Percentiles rank a stretch among this genome's conserved stretches.
Evolutionary conservation across 2,888 invertebrate genomes (phyloP).

Genomic region (Iphiclides podalirius): DNA sequence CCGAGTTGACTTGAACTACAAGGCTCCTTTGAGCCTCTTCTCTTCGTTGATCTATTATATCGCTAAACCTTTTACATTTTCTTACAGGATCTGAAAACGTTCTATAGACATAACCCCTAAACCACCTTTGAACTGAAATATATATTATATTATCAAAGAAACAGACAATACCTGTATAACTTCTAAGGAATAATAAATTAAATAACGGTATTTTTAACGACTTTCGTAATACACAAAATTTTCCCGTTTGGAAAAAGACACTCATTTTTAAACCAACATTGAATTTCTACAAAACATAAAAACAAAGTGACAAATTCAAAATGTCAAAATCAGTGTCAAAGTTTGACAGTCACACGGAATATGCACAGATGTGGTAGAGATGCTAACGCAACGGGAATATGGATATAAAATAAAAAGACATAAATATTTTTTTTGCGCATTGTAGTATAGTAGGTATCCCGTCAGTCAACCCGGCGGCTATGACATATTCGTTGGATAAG

Average conservation of each 20-base stretch:
- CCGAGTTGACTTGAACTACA: conserved; percentile 87
- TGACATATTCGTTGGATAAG: too few relatives aligned
- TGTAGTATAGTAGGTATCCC: too few relatives aligned
- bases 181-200: conserved; percentile 51
- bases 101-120: conserved; percentile 57
- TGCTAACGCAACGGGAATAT: too few relatives aligned
- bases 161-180: conserved; percentile 52
- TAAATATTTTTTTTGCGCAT: too few relatives aligned
- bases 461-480: too few relatives aligned
- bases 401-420: too few relatives aligned
- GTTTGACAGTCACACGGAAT: too few relatives aligned
- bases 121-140: conserved; percentile 24
- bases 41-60: conserved; percentile 80
- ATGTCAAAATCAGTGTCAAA: conserved; percentile 6
- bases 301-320: conserved; percentile 20
- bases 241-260: conserved; percentile 61
- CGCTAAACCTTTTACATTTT: conserved; percentile 75
- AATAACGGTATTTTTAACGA: conserved; percentile 42
- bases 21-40: conserved; percentile 84
- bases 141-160: neutral
- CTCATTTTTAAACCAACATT: conserved; percentile 53
- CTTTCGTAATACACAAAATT: conserved; percentile 50
- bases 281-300: neutral
- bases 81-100: conserved; percentile 47
- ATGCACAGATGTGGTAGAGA: too few relatives aligned